Base-by-base conservation (phyloP, 2,888 invertebrate species). In the Mycalesis mineus region DNA sequence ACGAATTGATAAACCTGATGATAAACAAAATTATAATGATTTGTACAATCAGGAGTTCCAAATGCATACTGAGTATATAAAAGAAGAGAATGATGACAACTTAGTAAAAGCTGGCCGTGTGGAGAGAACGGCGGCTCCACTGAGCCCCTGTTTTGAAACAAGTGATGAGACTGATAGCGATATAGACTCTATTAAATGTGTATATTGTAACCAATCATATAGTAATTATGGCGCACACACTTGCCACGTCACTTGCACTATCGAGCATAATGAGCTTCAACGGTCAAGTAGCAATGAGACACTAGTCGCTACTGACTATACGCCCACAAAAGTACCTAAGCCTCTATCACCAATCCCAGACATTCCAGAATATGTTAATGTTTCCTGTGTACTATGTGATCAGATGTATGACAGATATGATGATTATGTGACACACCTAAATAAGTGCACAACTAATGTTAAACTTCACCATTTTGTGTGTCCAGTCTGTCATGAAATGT, bases 111-210 rank as follows among this genome's bases (percentile, higher is more conserved):
- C 79, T 63, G 64, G 61, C 8, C 69, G 73, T 28, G 58, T 64
- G 7, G 75, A 75, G 39, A 41, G 67, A 59, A 44, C 48, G 40
- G 51, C 63, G 49, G 44, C 65, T 45, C 60, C 55, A 54, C 58
- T 66, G 39, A 66, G 63, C 28, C 69, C 64, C 48, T 65, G 70
- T 62, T 65, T 77, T 62, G 85, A 86, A 69, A 78, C 74, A 39
- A 88, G 88, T 69, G 89, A 88, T 69, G 89, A 88, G 61, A 89
- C 89, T 44, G 89, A 89, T 54, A 88, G 88, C 72, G 89, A 89
- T 65, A 79, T 87, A 61, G 88, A 88, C 63, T 89, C 89, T 1
- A 75, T 89, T 1, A 87, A 86, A 68, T 89, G 89, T 77, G 85
- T 82, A 6, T 85, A 82, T 55, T 89, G 89, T 60, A 84, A 78